Evolutionary conservation across 2,888 invertebrate species (phyloP).

Genomic region (Leptopilina syphax): DNA sequence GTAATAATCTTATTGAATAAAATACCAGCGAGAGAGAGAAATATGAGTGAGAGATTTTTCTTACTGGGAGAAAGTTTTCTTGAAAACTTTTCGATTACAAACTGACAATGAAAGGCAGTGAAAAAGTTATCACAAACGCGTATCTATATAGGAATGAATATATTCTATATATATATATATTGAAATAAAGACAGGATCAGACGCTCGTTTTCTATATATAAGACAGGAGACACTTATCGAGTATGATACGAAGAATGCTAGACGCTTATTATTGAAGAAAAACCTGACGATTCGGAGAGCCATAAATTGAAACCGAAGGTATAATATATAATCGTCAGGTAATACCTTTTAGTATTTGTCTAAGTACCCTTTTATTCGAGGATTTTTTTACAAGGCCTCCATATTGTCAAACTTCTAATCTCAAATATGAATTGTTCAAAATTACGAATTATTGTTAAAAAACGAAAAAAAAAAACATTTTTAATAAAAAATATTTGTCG

Average conservation of each 20-base stretch:
- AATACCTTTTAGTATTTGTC: constrained; percentile 7
- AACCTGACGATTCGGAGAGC: constrained; percentile 1
- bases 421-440: no score
- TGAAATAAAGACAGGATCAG: constrained; percentile 31
- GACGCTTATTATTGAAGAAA: constrained; percentile 23
- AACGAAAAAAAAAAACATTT: not conserved
- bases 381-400: not conserved
- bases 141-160: not conserved
- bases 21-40: not conserved
- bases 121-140: constrained; percentile 33
- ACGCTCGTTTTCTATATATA: constrained; percentile 5
- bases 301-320: constrained; percentile 24
- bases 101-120: constrained; percentile 23
- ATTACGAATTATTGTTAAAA: no score
- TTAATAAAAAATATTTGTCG: not conserved
- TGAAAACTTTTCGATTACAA: constrained; percentile 25
- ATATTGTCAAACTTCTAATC: no score
- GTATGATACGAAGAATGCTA: constrained; percentile 31
- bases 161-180: not conserved
- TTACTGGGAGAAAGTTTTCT: not conserved
- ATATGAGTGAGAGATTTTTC: constrained; percentile 27
- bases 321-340: constrained; percentile 22
- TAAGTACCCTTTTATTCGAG: not conserved
- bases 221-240: constrained; percentile 25
- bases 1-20: constrained; percentile 9